Base-by-base conservation (phyloP, 2,113 vertebrate genomes). In the Amphilophus citrinellus region DNA sequence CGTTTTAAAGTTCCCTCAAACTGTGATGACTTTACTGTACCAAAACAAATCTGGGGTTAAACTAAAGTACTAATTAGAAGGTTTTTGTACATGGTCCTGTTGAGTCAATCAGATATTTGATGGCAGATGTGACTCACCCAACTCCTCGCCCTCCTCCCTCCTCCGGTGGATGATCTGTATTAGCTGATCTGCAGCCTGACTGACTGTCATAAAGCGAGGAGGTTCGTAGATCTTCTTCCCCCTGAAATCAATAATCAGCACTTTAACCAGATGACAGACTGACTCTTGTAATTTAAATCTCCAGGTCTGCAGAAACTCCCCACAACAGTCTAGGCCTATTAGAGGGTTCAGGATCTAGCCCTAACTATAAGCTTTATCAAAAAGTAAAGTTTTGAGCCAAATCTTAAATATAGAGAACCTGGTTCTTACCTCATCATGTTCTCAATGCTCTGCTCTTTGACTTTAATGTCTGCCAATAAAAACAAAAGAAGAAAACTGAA, bases 361-460 rank as follows among this genome's bases (percentile, higher is more conserved):
- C 35, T 7, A 35, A 35, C 7, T 35, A 35, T 35, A 35, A 35
- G 6, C 35, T 35, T 35, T 35, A 35, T 35, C 35, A 35, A 30
- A 30, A 30, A 30, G 30, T 7, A 35, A 35, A 35, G 6, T 35
- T 35, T 35, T 35, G 5, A 35, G 35, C 35, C 5, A 7, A 35
- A 7, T 35, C 35, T 35, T 35, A 35, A 35, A 35, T 35, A 35
- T 10, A 44, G 42, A 30, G 30, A 62, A 39, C 4, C 11, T 32
- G 61, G 17, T 39, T 68, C 97, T 96, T 91, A 98, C 98, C 96
- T 99, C 95, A 99, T 98, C 77, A 99, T 95, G 92, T 99, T 99
- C 95, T 99, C 98, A 86, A 98, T 59, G 85, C 97, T 97, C 90
- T 98, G 98, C 91, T 99, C 98, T 94, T 99, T 99, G 61, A 99